Evolutionary conservation across 2,113 vertebrate species (phyloP), one percentile per base, ranked within the genome.

Genomic region (Nibea albiflora): DNA sequence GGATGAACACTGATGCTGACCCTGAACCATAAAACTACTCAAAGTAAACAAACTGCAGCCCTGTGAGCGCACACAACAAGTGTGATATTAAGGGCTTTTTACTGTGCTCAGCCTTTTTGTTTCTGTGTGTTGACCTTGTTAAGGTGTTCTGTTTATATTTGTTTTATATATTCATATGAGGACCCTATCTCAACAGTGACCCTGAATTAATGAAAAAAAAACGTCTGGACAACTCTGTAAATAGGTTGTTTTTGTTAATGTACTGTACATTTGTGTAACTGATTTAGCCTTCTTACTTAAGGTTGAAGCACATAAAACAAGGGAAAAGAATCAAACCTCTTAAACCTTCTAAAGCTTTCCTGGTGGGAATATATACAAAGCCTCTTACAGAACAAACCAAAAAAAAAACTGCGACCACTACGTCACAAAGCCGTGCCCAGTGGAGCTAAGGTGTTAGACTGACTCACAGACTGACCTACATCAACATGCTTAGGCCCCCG

Each of bases 1-100:
- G 6, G 54, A 84, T 78, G 73, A 49, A 61, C 81, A 84, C 85
- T 85, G 77, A 89, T 86, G 76, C 84, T 50, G 61, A 20, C 73
- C 24, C 26, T 86, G 66, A 73, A 86, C 67, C 64, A 57, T 76
- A 62, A 84, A 58, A 35, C 56, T 64, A 46, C 60, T 80, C 46
- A 69, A 60, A 83, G 58, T n/a, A 75, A 85, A 79, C 63, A 28
- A 24, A 83, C 74, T 49, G 20, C 19, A 49, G 76, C 69, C 61
- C n/a, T 58, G 50, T 39, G 54, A 83, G 58, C 0, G 3, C 56
- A 17, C 67, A 63, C 46, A 22, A 54, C 24, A 62, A 76, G 24
- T 19, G 54, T 28, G 15, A 80, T 54, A 58, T 73, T n/a, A 77
- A 62, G 50, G 44, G 49, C 20, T 77, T 53, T 39, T 78, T 28